Conservation (phyloP, 2,888 invertebrate species). For the Aelia acuminata region DNA sequence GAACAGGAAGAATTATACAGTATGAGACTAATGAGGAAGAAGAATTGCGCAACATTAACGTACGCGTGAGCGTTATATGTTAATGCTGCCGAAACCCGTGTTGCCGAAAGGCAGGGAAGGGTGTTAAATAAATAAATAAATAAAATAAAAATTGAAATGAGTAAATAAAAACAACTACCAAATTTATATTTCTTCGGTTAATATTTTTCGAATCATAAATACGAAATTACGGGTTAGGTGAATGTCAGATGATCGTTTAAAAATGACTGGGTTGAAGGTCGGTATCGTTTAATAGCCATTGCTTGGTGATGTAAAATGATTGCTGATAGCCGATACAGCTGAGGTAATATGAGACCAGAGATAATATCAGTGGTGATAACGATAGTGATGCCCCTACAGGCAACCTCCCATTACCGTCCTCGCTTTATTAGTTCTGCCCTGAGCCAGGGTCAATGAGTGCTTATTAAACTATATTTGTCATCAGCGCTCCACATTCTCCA, state of each 20-base stretch:
- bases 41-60: too few relatives aligned
- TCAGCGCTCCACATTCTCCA: not conserved
- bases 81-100: too few relatives aligned
- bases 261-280: not conserved
- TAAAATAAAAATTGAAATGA: too few relatives aligned
- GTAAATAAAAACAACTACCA: too few relatives aligned
- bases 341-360: not conserved
- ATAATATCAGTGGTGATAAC: not conserved
- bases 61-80: too few relatives aligned
- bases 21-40: too few relatives aligned
- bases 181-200: too few relatives aligned
- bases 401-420: not conserved
- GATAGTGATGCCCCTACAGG: too few relatives aligned
- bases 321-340: too few relatives aligned
- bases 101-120: too few relatives aligned
- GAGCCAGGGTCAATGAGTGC: not conserved
- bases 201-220: not conserved
- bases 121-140: too few relatives aligned
- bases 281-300: not conserved
- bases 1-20: too few relatives aligned
- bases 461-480: slow-evolving; percentile 19
- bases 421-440: not conserved
- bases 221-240: not conserved
- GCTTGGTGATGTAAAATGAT: not conserved
- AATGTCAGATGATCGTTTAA: not conserved